phyloP scores from a whole-genome alignment of 2,113 vertebrate species.

The Numida meleagris region DNA sequence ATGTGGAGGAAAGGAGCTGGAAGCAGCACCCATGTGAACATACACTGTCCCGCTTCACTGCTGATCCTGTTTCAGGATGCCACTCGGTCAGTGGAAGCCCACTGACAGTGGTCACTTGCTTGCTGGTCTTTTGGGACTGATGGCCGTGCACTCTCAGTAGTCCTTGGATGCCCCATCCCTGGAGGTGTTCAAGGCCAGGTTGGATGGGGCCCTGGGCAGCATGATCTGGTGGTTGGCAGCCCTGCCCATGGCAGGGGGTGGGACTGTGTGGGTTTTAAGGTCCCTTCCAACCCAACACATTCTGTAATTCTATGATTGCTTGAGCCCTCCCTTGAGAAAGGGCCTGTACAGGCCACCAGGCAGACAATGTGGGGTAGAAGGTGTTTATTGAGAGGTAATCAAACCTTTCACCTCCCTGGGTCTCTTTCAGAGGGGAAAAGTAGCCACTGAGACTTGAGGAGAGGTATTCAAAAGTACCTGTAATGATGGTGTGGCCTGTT shows the following conservation, averaged over 20 bases:
- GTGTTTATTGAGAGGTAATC: not conserved
- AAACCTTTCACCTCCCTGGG: not conserved
- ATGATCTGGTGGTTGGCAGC: too few relatives aligned
- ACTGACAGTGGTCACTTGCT: fast-evolving
- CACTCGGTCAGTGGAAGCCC: not conserved
- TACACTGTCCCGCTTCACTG: not conserved
- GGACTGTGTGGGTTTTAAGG: not conserved
- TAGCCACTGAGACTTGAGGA: not conserved
- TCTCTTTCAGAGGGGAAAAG: not conserved
- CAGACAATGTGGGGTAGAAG: not conserved
- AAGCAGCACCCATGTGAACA: not conserved
- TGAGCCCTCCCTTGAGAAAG: not conserved
- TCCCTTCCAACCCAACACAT: not conserved
- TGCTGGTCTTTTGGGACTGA: not conserved
- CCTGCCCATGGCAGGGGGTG: not conserved
- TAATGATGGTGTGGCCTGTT: not conserved
- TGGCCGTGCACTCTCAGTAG: not conserved
- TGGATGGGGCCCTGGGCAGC: not conserved
- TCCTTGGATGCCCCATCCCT: not conserved
- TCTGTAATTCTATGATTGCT: not conserved
- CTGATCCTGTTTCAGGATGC: not conserved
- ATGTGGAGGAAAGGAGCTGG: not conserved
- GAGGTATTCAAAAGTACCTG: not conserved
- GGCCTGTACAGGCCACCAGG: not conserved
- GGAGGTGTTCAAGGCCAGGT: not conserved